phyloP scores from a whole-genome alignment of 2,113 vertebrate genomes.

The Pterocles gutturalis region DNA sequence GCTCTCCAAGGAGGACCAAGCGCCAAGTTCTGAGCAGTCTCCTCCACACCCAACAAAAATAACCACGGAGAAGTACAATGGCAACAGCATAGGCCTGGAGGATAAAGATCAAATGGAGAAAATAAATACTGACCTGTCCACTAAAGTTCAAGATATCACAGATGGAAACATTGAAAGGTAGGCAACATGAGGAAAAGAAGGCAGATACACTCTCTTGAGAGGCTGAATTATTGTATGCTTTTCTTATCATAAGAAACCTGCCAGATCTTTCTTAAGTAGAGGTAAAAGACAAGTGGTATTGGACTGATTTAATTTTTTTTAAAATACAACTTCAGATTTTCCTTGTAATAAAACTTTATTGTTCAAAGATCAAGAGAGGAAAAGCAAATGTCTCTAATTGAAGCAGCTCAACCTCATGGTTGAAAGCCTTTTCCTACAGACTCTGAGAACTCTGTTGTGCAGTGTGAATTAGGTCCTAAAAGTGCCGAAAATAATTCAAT shows the following conservation, averaged over 20 bases:
- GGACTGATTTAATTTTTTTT: not conserved
- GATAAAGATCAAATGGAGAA: slow-evolving; percentile 72
- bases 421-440: not conserved
- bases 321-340: not conserved
- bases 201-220: not conserved
- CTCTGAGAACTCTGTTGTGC: not conserved
- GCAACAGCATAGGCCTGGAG: slow-evolving; percentile 75
- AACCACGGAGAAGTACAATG: slow-evolving; percentile 83
- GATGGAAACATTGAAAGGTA: slow-evolving; percentile 82
- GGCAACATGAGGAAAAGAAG: slow-evolving; percentile 26
- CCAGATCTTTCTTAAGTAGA: not conserved
- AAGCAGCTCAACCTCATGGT: not conserved
- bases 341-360: not conserved
- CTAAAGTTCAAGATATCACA: slow-evolving; percentile 67
- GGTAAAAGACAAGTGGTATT: not conserved
- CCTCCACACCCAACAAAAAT: slow-evolving; percentile 70
- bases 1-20: slow-evolving; percentile 81
- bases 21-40: slow-evolving; percentile 79
- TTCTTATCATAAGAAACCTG: not conserved
- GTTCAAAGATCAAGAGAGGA: not conserved
- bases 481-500: not conserved
- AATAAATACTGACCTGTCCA: slow-evolving; percentile 69
- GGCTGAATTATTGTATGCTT: not conserved
- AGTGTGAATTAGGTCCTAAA: not conserved
- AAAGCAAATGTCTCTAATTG: not conserved